Evolutionary conservation across 2,113 vertebrate species (phyloP).

Genomic region (Festucalex cinctus): DNA sequence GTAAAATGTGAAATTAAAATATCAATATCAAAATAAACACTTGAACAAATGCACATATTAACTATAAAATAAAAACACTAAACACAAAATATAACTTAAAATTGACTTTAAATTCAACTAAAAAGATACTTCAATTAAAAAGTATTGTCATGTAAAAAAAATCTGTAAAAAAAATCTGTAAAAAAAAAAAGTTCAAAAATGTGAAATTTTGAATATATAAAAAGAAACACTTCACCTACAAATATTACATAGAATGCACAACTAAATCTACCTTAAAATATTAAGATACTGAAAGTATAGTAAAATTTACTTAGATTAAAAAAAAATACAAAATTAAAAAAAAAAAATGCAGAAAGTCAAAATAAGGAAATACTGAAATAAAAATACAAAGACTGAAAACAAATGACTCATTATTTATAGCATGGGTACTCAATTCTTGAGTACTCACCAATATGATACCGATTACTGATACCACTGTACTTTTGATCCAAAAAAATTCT

Average conservation of each 20-base stretch:
- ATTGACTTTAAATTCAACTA: neutral
- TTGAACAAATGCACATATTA: neutral
- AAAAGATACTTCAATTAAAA: neutral
- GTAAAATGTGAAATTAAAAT: neutral
- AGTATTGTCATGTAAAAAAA: neutral
- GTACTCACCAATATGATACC: too few species aligned
- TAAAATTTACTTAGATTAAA: neutral
- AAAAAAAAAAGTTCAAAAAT: too few species aligned
- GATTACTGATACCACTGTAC: too few species aligned
- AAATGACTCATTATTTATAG: neutral
- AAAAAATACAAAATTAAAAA: neutral
- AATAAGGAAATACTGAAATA: neutral
- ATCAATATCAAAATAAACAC: neutral
- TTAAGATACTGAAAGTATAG: neutral
- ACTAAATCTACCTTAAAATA: too few species aligned
- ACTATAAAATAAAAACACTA: neutral
- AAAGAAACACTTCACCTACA: too few species aligned
- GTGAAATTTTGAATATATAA: too few species aligned
- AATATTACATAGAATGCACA: too few species aligned
- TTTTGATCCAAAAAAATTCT: too few species aligned
- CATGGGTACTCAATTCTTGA: too few species aligned
- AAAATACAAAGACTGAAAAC: neutral
- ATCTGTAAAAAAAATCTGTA: too few species aligned
- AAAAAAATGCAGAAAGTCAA: neutral
- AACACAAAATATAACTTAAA: neutral